These are phyloP conservation scores for Chironomus striatipennis DNA, from an alignment of 1,140 invertebrate species.

Conservation along the genomic window DNA sequence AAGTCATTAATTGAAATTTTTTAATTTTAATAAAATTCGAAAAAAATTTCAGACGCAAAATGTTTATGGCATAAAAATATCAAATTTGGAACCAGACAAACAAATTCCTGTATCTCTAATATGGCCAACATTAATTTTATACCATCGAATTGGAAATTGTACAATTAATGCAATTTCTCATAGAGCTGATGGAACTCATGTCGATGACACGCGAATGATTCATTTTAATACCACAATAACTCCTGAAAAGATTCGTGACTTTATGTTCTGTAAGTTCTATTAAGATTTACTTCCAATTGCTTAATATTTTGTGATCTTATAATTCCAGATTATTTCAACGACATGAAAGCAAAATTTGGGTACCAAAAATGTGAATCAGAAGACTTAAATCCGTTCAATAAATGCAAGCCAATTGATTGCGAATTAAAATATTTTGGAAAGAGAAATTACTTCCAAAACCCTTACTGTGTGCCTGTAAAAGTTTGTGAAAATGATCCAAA, in stretches of 20 bases:
- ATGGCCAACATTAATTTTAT: constrained; percentile 36
- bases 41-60: constrained; percentile 26
- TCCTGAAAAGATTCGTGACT: constrained; percentile 29
- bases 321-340: not conserved
- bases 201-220: constrained; percentile 32
- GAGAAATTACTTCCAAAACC: constrained; percentile 33
- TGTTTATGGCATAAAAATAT: constrained; percentile 34
- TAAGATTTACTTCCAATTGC: not conserved
- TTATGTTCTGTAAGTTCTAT: constrained; percentile 26
- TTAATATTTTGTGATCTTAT: constrained; percentile 27
- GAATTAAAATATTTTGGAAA: constrained; percentile 36
- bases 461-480: constrained; percentile 25
- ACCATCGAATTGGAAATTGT: constrained; percentile 36
- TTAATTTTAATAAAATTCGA: not conserved
- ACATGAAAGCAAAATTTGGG: not conserved
- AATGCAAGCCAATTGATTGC: constrained; percentile 35
- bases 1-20: not conserved
- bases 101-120: constrained; percentile 32
- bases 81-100: constrained; percentile 31
- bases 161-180: constrained; percentile 30
- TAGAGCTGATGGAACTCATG: constrained; percentile 27
- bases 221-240: constrained; percentile 34
- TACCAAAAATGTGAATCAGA: constrained; percentile 32
- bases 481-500: not conserved
- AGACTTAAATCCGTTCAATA: constrained; percentile 34